These are phyloP conservation scores for Phyllostomus hastatus DNA, from an alignment of 2,113 vertebrate species.

Conservation along the genomic window DNA sequence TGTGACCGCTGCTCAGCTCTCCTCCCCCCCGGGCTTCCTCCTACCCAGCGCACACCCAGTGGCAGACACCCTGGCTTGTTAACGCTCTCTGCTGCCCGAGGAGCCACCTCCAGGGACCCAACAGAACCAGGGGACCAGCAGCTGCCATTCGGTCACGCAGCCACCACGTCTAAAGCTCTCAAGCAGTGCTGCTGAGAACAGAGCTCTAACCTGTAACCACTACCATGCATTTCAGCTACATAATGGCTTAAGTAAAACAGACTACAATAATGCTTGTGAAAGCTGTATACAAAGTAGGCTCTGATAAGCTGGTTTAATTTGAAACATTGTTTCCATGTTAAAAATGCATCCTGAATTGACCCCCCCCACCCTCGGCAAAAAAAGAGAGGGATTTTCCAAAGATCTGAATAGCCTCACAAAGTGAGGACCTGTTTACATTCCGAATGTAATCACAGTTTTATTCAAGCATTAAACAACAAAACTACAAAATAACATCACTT, in stretches of 20 bases:
- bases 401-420: neutral
- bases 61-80: neutral
- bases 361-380: too few species aligned
- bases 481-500: neutral
- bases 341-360: neutral
- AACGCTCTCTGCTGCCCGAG: neutral
- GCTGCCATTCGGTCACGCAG: neutral
- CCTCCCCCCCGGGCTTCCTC: neutral
- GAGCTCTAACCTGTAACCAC: neutral
- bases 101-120: neutral
- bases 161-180: neutral
- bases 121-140: neutral
- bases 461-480: neutral
- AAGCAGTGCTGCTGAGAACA: neutral
- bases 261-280: neutral
- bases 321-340: neutral
- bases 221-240: neutral
- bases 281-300: neutral
- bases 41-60: neutral
- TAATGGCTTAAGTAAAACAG: neutral
- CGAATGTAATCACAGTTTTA: neutral
- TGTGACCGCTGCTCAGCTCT: neutral
- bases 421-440: neutral
- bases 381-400: neutral
- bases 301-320: neutral